These are phyloP conservation scores for Lordiphosa fenestrarum DNA, from an alignment of 2,888 invertebrate species.

Conservation along the genomic window DNA sequence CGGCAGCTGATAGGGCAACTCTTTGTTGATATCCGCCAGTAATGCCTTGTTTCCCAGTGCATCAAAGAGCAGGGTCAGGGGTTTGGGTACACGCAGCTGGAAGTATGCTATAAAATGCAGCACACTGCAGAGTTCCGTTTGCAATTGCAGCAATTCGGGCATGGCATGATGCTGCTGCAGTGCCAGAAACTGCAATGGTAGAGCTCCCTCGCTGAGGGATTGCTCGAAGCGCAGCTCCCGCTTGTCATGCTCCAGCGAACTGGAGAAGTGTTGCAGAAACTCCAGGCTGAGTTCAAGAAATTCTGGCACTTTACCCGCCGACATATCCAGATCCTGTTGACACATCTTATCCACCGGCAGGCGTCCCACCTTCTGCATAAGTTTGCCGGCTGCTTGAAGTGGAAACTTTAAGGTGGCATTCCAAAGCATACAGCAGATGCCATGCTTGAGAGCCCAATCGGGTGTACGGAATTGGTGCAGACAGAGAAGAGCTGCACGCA, in stretches of 20 bases:
- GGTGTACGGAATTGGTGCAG: slow-evolving; percentile 80
- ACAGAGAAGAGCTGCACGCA: slow-evolving; percentile 87
- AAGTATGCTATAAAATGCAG: slow-evolving; percentile 90
- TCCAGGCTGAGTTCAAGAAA: slow-evolving; percentile 83
- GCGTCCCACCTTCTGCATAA: slow-evolving; percentile 91
- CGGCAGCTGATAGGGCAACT: slow-evolving; percentile 83
- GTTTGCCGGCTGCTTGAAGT: slow-evolving; percentile 87
- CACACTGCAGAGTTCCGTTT: slow-evolving; percentile 89
- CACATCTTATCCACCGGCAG: slow-evolving; percentile 92
- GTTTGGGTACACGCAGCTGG: slow-evolving; percentile 87
- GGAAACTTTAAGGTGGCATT: slow-evolving; percentile 91
- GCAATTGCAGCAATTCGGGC: slow-evolving; percentile 88
- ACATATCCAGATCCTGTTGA: slow-evolving; percentile 87
- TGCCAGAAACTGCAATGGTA: slow-evolving; percentile 86
- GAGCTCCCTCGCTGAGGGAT: slow-evolving; percentile 78
- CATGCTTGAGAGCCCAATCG: slow-evolving; percentile 83
- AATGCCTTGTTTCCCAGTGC: slow-evolving; percentile 84
- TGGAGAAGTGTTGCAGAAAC: slow-evolving; percentile 74
- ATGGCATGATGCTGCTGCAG: slow-evolving; percentile 88
- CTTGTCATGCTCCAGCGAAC: slow-evolving; percentile 73
- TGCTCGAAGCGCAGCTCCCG: slow-evolving; percentile 78
- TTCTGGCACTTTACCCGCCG: slow-evolving; percentile 83
- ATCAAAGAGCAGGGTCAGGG: slow-evolving; percentile 89
- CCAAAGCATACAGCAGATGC: slow-evolving; percentile 93
- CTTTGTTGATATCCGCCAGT: slow-evolving; percentile 79